Evolutionary conservation across 2,888 invertebrate species (phyloP).

Genomic region (Eupelmus urozonus): DNA sequence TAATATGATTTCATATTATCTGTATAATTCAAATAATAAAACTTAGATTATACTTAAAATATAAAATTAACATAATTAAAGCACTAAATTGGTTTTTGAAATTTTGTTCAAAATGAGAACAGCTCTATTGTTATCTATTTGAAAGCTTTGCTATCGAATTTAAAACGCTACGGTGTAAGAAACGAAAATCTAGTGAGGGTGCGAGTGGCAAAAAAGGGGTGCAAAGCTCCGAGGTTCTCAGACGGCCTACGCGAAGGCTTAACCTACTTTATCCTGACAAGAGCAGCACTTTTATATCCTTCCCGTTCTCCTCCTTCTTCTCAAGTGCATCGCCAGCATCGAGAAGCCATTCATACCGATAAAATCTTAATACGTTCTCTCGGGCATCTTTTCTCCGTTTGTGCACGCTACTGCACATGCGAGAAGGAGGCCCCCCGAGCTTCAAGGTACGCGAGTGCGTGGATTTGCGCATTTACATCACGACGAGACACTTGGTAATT

Average conservation of each 20-base stretch:
- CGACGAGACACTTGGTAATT: constrained; percentile 35
- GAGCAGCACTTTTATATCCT: constrained; percentile 29
- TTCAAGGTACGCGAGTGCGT: background rate
- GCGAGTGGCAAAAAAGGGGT: background rate
- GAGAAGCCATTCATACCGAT: constrained; percentile 30
- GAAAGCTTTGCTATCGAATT: constrained; percentile 18
- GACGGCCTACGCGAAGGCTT: constrained; percentile 28
- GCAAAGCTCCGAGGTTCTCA: constrained; percentile 19
- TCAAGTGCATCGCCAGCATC: background rate
- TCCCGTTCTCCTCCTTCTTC: background rate
- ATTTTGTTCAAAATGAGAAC: no score
- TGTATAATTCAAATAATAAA: no score
- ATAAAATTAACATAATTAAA: no score
- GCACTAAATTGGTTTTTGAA: no score
- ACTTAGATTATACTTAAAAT: no score
- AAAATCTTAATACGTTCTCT: constrained; percentile 18
- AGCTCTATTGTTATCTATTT: constrained; percentile 10
- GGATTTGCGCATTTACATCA: constrained; percentile 15
- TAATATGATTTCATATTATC: no score
- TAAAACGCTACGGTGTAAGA: constrained; percentile 2
- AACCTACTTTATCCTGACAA: constrained; percentile 40
- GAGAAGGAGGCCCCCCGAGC: no score
- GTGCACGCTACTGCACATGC: background rate
- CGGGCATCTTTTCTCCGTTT: background rate
- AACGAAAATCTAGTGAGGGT: constrained; percentile 20